Conservation (phyloP, 2,888 invertebrate species). For the Subacronicta megacephala region DNA sequence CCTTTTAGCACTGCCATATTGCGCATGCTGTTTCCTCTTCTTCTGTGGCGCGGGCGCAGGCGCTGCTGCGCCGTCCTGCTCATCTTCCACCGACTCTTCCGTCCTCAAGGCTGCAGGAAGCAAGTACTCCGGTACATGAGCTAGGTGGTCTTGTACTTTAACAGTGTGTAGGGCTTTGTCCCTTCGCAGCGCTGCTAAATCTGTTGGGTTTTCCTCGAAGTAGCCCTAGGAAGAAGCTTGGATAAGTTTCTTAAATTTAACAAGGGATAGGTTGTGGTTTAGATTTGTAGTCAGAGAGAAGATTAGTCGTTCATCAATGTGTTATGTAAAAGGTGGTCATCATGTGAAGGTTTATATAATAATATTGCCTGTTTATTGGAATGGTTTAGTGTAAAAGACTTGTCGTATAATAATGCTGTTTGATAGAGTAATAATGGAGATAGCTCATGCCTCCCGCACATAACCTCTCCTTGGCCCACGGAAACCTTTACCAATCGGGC, state of each 20-base stretch:
- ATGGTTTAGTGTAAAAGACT: background rate
- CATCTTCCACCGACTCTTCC: slow-evolving; percentile 86
- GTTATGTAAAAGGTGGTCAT: slow-evolving; percentile 75
- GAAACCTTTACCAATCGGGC: no score
- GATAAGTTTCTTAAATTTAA: background rate
- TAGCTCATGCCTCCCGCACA: no score
- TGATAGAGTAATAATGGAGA: no score
- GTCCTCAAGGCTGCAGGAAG: slow-evolving; percentile 94
- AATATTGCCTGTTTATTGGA: background rate
- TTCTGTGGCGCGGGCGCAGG: slow-evolving; percentile 63
- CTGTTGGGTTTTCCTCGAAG: slow-evolving; percentile 97
- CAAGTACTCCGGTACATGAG: slow-evolving; percentile 98
- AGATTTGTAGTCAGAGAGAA: slow-evolving; percentile 79
- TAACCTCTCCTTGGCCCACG: no score
- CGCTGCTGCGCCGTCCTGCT: slow-evolving; percentile 59
- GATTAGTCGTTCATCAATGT: slow-evolving; percentile 87
- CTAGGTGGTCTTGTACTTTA: slow-evolving; percentile 94
- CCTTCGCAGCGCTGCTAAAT: slow-evolving; percentile 95
- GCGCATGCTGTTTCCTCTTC: slow-evolving; percentile 71
- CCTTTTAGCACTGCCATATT: slow-evolving; percentile 79
- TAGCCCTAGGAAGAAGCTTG: slow-evolving; percentile 90
- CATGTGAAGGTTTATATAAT: no score
- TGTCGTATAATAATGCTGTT: no score
- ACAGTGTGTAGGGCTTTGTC: slow-evolving; percentile 96
- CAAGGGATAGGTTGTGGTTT: background rate